A percentile compares a stretch with the other conserved stretches of the same genome.
Evolutionary conservation across 1,140 invertebrate genomes (phyloP).

Genomic region (Lasaia peninsularis): DNA sequence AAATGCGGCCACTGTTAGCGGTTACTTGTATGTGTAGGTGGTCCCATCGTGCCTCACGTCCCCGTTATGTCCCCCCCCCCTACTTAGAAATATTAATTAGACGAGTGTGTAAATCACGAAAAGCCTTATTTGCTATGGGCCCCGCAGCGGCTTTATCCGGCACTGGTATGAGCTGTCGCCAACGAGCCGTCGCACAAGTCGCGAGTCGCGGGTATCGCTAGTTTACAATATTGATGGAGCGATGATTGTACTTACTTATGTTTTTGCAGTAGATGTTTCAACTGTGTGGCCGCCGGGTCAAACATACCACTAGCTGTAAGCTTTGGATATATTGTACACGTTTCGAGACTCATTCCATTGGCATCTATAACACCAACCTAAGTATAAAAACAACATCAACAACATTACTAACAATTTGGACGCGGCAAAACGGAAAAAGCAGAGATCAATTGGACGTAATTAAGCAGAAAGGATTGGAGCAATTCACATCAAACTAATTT

Average conservation of each 20-base stretch:
- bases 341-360: conserved; percentile 84
- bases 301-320: conserved; percentile 37
- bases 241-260: conserved; percentile 34
- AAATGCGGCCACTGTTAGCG: neutral
- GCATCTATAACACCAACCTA: conserved; percentile 69
- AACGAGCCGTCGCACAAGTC: too few relatives aligned
- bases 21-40: neutral
- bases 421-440: too few relatives aligned
- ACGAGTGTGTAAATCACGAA: too few relatives aligned
- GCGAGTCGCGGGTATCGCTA: too few relatives aligned
- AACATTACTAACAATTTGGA: too few relatives aligned
- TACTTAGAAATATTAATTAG: too few relatives aligned
- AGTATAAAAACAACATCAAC: conserved; percentile 21
- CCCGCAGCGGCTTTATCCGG: too few relatives aligned
- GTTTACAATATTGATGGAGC: neutral
- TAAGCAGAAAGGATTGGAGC: too few relatives aligned
- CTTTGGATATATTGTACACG: conserved; percentile 84
- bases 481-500: too few relatives aligned
- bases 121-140: too few relatives aligned
- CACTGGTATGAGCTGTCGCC: too few relatives aligned
- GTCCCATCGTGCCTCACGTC: neutral
- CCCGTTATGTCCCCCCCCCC: neutral
- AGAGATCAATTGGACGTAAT: too few relatives aligned
- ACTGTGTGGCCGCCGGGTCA: conserved; percentile 53
- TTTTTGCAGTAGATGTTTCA: conserved; percentile 48